These are phyloP conservation scores for Argopecten irradians DNA, from an alignment of 1,140 invertebrate species.

Conservation along the genomic window DNA sequence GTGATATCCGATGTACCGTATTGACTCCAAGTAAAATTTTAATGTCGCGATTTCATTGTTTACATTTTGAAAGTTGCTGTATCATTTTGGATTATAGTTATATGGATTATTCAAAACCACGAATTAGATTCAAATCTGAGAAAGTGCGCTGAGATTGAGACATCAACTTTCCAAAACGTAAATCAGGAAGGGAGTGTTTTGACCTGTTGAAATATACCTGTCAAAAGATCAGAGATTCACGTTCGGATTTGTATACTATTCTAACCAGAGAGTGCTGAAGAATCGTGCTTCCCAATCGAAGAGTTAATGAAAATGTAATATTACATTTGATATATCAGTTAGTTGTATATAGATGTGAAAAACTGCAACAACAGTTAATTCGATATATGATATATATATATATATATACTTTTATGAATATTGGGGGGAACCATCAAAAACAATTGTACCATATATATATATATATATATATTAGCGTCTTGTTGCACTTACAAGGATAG, in stretches of 20 bases:
- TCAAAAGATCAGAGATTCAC: background rate
- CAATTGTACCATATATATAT: constrained; percentile 12
- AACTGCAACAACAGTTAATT: background rate
- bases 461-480: constrained; percentile 3
- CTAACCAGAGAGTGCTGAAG: constrained; percentile 3
- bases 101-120: background rate
- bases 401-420: background rate
- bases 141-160: background rate
- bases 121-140: background rate
- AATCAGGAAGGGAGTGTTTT: background rate
- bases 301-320: constrained; percentile 11
- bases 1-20: constrained; percentile 3
- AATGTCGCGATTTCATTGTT: constrained; percentile 7
- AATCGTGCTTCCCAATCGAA: constrained; percentile 7
- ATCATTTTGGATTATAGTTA: background rate
- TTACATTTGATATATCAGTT: background rate
- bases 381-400: too few relatives aligned
- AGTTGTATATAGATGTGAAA: background rate
- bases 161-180: constrained; percentile 1
- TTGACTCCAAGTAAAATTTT: background rate
- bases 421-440: constrained; percentile 12
- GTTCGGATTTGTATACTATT: background rate
- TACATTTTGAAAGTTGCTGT: constrained; percentile 11
- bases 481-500: constrained; percentile 9
- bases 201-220: background rate